Base-by-base conservation (phyloP, 2,797 vertebrate genomes). In the Hylomyscus alleni region DNA sequence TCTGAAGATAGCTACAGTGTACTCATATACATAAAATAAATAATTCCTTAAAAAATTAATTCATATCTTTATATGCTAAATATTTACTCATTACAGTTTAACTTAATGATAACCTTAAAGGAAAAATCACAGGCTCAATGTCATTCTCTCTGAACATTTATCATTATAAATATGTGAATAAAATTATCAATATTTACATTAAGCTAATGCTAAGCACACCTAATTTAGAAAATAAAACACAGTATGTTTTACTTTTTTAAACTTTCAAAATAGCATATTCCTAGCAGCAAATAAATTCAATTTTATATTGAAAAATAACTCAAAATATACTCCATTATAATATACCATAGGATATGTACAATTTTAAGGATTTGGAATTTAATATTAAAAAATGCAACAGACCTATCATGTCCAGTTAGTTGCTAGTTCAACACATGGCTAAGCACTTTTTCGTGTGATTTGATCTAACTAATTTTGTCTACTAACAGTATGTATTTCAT, bases 371-470 rank as follows among this genome's bases (percentile, higher is more conserved):
- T 54, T 75, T 93, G 69, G 50, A 93, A 93, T 72, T 89, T 95
- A 93, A 93, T 60, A 62, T 94, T 91, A 92, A 85, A 17, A 67
- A 76, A 26, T 92, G 14, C 6, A 90, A 85, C 14, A 89, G 62
- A 65, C 62, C 4, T 29, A 87, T 40, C 50, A 40, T 13, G 14
- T 65, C 13, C 17, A 88, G 58, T 24, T 92, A 90, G 58, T 24
- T 93, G 62, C 54, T 94, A 94, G 44, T 90, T 97, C 76, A 95
- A 95, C 82, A 34, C 34, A 89, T 78, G 76, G 83, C 80, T 96
- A 88, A 95, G 60, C 58, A 90, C 52, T 97, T 93, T 85, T 82
- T 54, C 29, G 52, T 81, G 31, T 82, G 44, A 11, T 93, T 89
- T 97, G 56, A 85, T 86, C 72, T 82, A 75, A 94, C 72, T 82